Evolutionary conservation across 2,888 invertebrate genomes (phyloP).

Genomic region (Macaria notata): DNA sequence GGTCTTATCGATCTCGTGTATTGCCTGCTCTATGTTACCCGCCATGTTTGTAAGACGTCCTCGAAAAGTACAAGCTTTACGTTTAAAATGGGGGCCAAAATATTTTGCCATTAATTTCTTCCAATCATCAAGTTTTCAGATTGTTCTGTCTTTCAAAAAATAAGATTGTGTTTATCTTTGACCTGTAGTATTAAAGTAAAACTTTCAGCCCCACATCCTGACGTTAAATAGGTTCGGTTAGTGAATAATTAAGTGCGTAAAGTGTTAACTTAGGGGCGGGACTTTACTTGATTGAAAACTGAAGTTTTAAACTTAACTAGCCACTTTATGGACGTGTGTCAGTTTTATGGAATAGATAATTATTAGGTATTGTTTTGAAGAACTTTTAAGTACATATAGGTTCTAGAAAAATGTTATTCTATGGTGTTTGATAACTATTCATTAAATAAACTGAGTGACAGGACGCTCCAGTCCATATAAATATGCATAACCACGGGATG

Average conservation of each 20-base stretch:
- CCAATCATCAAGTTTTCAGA: too few species aligned
- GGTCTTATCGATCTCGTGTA: conserved; percentile 62
- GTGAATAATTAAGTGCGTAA: conserved; percentile 12
- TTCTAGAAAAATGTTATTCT: too few species aligned
- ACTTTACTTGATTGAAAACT: conserved; percentile 36
- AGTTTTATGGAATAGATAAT: conserved; percentile 24
- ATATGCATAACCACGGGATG: too few species aligned
- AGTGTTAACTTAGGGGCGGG: conserved; percentile 41
- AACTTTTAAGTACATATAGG: too few species aligned
- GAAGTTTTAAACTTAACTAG: conserved; percentile 24
- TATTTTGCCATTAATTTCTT: too few species aligned
- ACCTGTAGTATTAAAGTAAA: conserved; percentile 2
- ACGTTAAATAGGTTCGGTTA: conserved; percentile 10
- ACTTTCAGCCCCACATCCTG: not conserved
- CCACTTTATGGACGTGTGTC: conserved; percentile 25
- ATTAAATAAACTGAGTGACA: too few species aligned
- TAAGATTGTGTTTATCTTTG: not conserved
- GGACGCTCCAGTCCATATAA: too few species aligned
- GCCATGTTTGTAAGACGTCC: conserved; percentile 45
- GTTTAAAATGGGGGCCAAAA: not conserved
- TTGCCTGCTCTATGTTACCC: conserved; percentile 49
- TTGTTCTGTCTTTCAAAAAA: not conserved
- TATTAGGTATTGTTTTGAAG: too few species aligned
- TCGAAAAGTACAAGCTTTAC: not conserved
- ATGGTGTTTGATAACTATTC: too few species aligned